Evolutionary conservation across 2,797 vertebrate species (phyloP).

Genomic region (Philypnodon macrostomus): DNA sequence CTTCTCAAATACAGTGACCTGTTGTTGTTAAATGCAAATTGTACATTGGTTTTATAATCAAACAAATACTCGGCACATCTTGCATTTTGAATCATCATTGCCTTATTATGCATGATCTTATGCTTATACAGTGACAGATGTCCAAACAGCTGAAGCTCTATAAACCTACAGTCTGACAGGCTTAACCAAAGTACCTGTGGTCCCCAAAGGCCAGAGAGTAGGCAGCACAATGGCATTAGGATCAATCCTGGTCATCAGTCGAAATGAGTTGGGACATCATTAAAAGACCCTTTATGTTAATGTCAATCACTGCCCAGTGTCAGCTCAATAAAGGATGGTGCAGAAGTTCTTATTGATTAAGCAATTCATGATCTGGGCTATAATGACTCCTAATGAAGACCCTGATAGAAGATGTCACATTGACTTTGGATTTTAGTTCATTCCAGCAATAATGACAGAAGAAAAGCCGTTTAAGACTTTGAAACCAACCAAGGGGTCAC

Average conservation of each 20-base stretch:
- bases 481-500: too few relatives aligned
- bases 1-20: too few relatives aligned
- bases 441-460: too few relatives aligned
- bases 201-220: conserved; percentile 58
- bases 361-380: conserved; percentile 27
- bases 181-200: conserved; percentile 47
- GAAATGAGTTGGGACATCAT: conserved; percentile 70
- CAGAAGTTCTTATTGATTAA: conserved; percentile 57
- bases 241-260: conserved; percentile 65
- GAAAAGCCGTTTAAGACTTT: too few relatives aligned
- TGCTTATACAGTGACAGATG: conserved; percentile 35
- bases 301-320: conserved; percentile 48
- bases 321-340: conserved; percentile 41
- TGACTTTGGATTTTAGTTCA: background rate
- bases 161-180: conserved; percentile 37
- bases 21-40: too few relatives aligned
- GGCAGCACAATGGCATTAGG: conserved; percentile 37
- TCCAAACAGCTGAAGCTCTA: conserved; percentile 8
- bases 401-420: background rate
- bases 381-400: conserved; percentile 19
- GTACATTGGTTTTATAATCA: background rate
- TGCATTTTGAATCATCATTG: too few relatives aligned
- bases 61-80: too few relatives aligned
- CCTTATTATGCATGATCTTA: too few relatives aligned
- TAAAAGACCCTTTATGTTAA: conserved; percentile 69